Evolutionary conservation across 2,797 vertebrate species (phyloP).

Genomic region (Anguilla obscura): DNA sequence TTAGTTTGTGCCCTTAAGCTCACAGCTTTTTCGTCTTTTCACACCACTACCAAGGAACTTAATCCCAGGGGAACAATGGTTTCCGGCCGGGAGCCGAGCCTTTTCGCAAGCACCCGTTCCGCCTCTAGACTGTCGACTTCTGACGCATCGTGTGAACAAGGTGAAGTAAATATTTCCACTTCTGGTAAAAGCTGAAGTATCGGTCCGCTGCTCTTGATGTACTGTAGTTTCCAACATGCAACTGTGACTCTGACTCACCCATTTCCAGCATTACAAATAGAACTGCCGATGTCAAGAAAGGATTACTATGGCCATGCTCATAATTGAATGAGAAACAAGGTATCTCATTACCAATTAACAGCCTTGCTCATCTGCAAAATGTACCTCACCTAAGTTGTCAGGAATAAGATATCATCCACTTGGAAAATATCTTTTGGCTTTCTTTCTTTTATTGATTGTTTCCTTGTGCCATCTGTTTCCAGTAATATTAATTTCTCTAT

Average conservation of each 20-base stretch:
- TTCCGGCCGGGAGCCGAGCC: neutral
- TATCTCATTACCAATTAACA: neutral
- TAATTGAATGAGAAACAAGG: neutral
- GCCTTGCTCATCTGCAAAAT: neutral
- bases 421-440: neutral
- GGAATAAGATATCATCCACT: neutral
- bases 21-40: neutral
- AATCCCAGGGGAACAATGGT: neutral
- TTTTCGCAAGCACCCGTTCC: neutral
- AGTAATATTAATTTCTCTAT: too few relatives aligned
- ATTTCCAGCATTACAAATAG: neutral
- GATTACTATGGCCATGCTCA: neutral
- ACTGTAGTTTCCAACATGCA: neutral
- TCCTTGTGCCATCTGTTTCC: neutral
- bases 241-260: neutral
- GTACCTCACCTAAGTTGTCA: neutral
- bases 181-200: neutral
- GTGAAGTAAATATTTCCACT: neutral
- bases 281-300: neutral
- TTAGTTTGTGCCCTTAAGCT: neutral
- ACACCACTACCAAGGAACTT: too few relatives aligned
- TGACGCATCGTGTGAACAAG: neutral
- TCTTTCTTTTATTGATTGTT: neutral
- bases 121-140: neutral
- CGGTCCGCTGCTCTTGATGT: neutral